These are phyloP conservation scores for Gila robusta DNA, from an alignment of 2,797 vertebrate species.

Conservation along the genomic window DNA sequence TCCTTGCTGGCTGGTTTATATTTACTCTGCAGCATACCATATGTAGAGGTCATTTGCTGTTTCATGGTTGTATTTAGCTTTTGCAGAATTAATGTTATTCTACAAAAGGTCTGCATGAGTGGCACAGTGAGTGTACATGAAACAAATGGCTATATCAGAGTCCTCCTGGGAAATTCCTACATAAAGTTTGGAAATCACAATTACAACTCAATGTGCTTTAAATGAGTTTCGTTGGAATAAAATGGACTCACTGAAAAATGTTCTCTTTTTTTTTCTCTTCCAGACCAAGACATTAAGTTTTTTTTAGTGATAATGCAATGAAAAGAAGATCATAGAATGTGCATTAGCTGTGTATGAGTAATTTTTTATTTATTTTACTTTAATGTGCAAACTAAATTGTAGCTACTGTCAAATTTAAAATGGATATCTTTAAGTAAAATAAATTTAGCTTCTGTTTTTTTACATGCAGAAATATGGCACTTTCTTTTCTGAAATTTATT, in stretches of 20 bases:
- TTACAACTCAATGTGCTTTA: not conserved
- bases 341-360: no score
- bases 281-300: no score
- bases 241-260: not conserved
- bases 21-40: constrained; percentile 29
- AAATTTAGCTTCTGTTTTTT: no score
- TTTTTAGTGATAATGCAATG: no score
- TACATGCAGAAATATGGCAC: no score
- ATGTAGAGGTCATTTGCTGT: constrained; percentile 8
- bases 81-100: constrained; percentile 8
- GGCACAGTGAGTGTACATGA: constrained; percentile 13
- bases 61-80: constrained; percentile 32
- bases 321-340: no score
- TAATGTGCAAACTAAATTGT: no score
- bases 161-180: not conserved
- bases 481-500: no score
- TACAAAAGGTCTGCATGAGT: constrained; percentile 6
- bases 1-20: not conserved
- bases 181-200: not conserved
- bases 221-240: not conserved
- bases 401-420: no score
- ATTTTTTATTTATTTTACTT: no score
- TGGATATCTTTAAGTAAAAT: no score
- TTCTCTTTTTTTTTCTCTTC: no score
- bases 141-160: not conserved